A percentile compares a stretch with the other conserved stretches of the same genome.
These are phyloP conservation scores for Corapipo altera DNA, from an alignment of 2,113 vertebrate species.

Conservation along the genomic window DNA sequence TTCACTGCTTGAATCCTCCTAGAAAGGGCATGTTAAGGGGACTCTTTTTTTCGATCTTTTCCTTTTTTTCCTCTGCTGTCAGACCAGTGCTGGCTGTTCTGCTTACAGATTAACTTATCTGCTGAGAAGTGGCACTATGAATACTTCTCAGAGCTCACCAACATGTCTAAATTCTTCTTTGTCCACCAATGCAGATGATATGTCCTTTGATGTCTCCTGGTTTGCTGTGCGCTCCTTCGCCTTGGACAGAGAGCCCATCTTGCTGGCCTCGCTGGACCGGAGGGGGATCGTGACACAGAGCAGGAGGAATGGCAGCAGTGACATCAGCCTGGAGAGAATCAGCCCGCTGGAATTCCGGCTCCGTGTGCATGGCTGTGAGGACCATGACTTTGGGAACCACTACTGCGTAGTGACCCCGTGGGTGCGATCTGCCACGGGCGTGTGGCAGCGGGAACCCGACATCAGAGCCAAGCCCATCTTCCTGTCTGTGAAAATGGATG, in stretches of 20 bases:
- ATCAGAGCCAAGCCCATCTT: constrained; percentile 82
- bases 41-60: neutral
- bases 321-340: constrained; percentile 84
- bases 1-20: neutral
- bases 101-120: neutral
- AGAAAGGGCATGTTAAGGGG: neutral
- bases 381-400: constrained; percentile 89
- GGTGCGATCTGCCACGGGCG: constrained; percentile 78
- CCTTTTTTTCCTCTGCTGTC: neutral
- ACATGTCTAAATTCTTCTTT: neutral
- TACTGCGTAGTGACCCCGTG: constrained; percentile 87
- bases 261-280: constrained; percentile 81
- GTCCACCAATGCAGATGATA: constrained; percentile 74
- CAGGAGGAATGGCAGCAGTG: constrained; percentile 84
- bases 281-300: constrained; percentile 80
- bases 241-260: constrained; percentile 45
- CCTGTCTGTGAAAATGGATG: constrained; percentile 87
- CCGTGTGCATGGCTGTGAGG: constrained; percentile 82
- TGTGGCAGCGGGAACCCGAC: constrained; percentile 84
- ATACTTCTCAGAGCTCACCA: neutral
- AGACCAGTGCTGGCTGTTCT: neutral
- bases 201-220: constrained; percentile 91
- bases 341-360: constrained; percentile 78
- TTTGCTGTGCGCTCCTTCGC: constrained; percentile 80
- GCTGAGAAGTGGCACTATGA: neutral